Percentiles rank a stretch among this genome's conserved stretches.
Evolutionary conservation across 2,113 vertebrate species (phyloP).

Genomic region (Tetrax tetrax): DNA sequence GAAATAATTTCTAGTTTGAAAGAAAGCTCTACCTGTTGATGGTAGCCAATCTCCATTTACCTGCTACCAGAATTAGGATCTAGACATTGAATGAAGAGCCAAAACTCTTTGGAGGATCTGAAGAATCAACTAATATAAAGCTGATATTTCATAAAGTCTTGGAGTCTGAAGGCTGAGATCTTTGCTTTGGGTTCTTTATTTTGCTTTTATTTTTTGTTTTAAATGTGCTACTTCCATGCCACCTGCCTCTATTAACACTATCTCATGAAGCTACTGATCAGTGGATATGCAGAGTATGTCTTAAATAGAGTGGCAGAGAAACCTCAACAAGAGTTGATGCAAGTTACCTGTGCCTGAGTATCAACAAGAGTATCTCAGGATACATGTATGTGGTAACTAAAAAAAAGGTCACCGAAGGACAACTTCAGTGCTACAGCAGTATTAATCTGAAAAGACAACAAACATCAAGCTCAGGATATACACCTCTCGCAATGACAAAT

Average conservation of each 20-base stretch:
- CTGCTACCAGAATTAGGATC: background rate
- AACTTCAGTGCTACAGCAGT: background rate
- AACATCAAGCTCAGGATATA: background rate
- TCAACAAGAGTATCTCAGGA: background rate
- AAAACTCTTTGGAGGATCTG: background rate
- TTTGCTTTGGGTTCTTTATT: background rate
- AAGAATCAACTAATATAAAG: background rate
- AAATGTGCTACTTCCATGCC: accelerated
- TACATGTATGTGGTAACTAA: background rate
- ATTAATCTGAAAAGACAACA: background rate
- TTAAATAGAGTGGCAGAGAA: background rate
- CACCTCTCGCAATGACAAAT: background rate
- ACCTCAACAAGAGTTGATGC: background rate
- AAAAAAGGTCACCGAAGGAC: background rate
- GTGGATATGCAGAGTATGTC: accelerated
- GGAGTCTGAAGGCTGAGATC: background rate
- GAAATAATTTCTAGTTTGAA: background rate
- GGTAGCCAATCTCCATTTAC: background rate
- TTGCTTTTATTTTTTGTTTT: background rate
- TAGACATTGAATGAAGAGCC: background rate
- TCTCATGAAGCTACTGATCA: background rate
- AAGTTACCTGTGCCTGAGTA: background rate
- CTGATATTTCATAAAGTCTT: background rate
- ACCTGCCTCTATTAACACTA: background rate
- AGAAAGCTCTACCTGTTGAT: background rate